A percentile compares a stretch with the other conserved stretches of the same genome.
phyloP scores from a whole-genome alignment of 2,113 vertebrate genomes.

The Oryzias curvinotus region DNA sequence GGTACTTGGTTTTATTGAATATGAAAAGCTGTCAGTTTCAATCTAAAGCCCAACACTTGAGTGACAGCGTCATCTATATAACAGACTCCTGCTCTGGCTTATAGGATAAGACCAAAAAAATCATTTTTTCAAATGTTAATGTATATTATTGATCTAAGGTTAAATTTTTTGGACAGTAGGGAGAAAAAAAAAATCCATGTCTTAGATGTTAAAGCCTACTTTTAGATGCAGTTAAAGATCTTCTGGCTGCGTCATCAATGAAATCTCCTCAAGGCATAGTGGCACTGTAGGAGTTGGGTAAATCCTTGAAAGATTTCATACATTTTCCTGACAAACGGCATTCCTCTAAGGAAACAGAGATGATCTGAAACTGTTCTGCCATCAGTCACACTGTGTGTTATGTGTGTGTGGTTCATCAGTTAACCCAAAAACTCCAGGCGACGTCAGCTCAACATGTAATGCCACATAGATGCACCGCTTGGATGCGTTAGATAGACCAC shows the following conservation, averaged over 20 bases:
- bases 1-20: background rate
- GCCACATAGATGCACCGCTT: slow-evolving; percentile 18
- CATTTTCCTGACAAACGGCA: slow-evolving; percentile 19
- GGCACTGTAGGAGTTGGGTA: slow-evolving; percentile 17
- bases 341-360: slow-evolving; percentile 17
- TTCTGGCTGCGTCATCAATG: background rate
- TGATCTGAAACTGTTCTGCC: slow-evolving; percentile 16
- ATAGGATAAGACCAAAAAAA: background rate
- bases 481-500: slow-evolving; percentile 12
- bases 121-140: background rate
- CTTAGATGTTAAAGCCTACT: background rate
- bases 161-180: background rate
- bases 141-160: background rate
- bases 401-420: slow-evolving; percentile 24
- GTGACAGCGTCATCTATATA: too few relatives aligned
- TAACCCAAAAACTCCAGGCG: slow-evolving; percentile 16
- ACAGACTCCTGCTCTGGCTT: too few relatives aligned
- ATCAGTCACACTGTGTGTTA: slow-evolving; percentile 30
- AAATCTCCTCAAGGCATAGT: slow-evolving; percentile 7
- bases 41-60: background rate
- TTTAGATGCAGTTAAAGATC: background rate
- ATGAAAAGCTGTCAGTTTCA: background rate
- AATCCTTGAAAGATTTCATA: slow-evolving; percentile 23
- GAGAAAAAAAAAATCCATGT: background rate
- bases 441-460: slow-evolving; percentile 27